Percentiles rank a stretch among this genome's conserved stretches.
phyloP scores from a whole-genome alignment of 1,140 invertebrate species.

The Drosophila arizonae region DNA sequence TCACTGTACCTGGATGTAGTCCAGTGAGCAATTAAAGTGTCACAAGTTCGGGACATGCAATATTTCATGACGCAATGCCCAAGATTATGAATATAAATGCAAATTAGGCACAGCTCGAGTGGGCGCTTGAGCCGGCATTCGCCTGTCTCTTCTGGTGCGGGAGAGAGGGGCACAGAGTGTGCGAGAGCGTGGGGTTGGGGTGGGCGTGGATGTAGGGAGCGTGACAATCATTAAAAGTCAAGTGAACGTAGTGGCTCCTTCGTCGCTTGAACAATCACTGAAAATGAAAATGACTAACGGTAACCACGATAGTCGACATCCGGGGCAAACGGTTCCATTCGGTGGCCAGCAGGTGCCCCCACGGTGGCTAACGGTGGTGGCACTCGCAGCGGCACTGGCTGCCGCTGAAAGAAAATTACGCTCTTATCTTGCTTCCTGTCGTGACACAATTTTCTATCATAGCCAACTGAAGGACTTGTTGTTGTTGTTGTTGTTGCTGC shows the following conservation, averaged over 20 bases:
- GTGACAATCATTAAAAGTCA: slow-evolving; percentile 82
- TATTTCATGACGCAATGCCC: slow-evolving; percentile 79
- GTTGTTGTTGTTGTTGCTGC: background rate
- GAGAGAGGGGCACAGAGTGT: background rate
- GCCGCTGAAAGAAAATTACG: slow-evolving; percentile 81
- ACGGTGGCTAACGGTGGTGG: background rate
- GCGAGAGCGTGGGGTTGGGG: background rate
- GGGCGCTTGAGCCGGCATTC: background rate
- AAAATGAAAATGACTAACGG: slow-evolving; percentile 82
- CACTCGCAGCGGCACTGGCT: background rate
- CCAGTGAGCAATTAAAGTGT: slow-evolving; percentile 78
- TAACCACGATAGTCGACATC: slow-evolving; percentile 80
- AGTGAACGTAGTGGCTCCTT: slow-evolving; percentile 65
- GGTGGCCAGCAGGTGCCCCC: slow-evolving; percentile 21
- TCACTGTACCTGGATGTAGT: slow-evolving; percentile 40
- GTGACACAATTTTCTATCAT: slow-evolving; percentile 82
- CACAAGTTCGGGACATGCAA: slow-evolving; percentile 77
- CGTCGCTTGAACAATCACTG: slow-evolving; percentile 75
- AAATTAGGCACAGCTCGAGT: slow-evolving; percentile 64
- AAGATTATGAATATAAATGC: slow-evolving; percentile 82
- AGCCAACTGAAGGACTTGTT: slow-evolving; percentile 50
- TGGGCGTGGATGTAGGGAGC: slow-evolving; percentile 50
- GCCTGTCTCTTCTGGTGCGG: slow-evolving; percentile 59
- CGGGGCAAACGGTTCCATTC: slow-evolving; percentile 39
- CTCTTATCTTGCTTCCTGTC: slow-evolving; percentile 83